These are phyloP conservation scores for Neoseiulus cucumeris DNA, from an alignment of 1,140 invertebrate species.

Conservation along the genomic window DNA sequence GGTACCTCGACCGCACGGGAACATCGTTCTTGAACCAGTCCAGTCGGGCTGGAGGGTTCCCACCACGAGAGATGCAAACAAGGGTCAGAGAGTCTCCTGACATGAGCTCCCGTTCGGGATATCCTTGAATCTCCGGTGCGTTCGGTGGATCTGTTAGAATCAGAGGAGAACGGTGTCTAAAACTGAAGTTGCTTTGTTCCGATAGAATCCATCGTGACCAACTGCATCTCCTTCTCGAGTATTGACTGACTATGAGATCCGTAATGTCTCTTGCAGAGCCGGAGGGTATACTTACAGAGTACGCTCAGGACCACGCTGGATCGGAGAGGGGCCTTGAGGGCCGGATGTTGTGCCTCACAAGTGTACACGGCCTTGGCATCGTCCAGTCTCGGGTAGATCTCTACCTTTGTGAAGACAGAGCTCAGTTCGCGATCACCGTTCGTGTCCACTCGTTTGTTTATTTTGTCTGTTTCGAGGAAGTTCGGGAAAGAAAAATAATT, in stretches of 20 bases:
- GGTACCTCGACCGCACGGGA: slow-evolving; percentile 33
- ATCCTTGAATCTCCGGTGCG: slow-evolving; percentile 73
- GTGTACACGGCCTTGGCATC: slow-evolving; percentile 73
- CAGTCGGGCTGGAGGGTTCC: slow-evolving; percentile 80
- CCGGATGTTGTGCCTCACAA: slow-evolving; percentile 70
- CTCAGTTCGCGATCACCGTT: slow-evolving; percentile 14
- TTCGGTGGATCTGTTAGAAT: slow-evolving; percentile 57
- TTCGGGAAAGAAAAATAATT: too few species aligned
- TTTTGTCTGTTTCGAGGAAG: slow-evolving; percentile 16
- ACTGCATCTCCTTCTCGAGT: not conserved
- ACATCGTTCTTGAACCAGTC: slow-evolving; percentile 80
- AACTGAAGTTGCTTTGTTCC: not conserved
- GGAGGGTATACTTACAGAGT: slow-evolving; percentile 50
- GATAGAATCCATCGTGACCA: not conserved
- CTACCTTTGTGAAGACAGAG: slow-evolving; percentile 9
- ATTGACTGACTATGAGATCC: not conserved
- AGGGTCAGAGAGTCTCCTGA: slow-evolving; percentile 69
- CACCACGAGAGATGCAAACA: slow-evolving; percentile 67
- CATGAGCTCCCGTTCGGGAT: slow-evolving; percentile 61
- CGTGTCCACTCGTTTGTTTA: slow-evolving; percentile 26
- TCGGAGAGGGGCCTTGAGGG: slow-evolving; percentile 45
- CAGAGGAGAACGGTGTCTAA: not conserved
- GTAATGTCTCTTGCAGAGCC: not conserved
- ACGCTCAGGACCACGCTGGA: slow-evolving; percentile 67
- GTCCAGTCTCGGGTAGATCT: slow-evolving; percentile 51